Evolutionary conservation across 2,888 invertebrate species (phyloP).

Genomic region (Amiota communis): DNA sequence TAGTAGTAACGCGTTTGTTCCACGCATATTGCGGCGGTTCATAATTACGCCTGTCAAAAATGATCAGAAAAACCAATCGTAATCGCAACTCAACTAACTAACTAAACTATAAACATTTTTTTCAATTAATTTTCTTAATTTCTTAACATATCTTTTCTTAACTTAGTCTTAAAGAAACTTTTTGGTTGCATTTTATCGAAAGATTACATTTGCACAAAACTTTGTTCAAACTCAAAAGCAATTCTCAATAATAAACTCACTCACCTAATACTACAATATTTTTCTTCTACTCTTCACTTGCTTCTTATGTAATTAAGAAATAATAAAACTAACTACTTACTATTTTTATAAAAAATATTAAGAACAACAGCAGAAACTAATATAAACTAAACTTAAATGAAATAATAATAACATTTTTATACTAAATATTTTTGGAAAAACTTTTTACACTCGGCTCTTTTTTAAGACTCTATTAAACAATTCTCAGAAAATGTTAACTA

Average conservation of each 20-base stretch:
- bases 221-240: slow-evolving; percentile 66
- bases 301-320: not conserved
- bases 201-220: slow-evolving; percentile 56
- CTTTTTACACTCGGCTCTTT: slow-evolving; percentile 48
- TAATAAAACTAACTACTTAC: not conserved
- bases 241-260: slow-evolving; percentile 44
- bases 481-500: slow-evolving; percentile 46
- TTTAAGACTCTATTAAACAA: slow-evolving; percentile 43
- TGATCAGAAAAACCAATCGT: slow-evolving; percentile 18
- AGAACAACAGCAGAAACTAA: too few species aligned
- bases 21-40: slow-evolving; percentile 46
- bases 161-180: slow-evolving; percentile 41
- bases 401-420: slow-evolving; percentile 41
- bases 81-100: slow-evolving; percentile 42
- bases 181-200: slow-evolving; percentile 64
- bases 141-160: slow-evolving; percentile 28
- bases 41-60: slow-evolving; percentile 10
- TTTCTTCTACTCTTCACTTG: too few species aligned
- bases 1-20: slow-evolving; percentile 38
- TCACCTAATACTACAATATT: too few species aligned
- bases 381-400: not conserved
- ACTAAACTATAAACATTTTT: slow-evolving; percentile 33
- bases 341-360: too few species aligned
- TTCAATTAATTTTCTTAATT: slow-evolving; percentile 33
- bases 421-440: slow-evolving; percentile 41